A percentile compares a stretch with the other conserved stretches of the same genome.
These are phyloP conservation scores for Volucella zonaria DNA, from an alignment of 2,888 invertebrate genomes.

Conservation along the genomic window DNA sequence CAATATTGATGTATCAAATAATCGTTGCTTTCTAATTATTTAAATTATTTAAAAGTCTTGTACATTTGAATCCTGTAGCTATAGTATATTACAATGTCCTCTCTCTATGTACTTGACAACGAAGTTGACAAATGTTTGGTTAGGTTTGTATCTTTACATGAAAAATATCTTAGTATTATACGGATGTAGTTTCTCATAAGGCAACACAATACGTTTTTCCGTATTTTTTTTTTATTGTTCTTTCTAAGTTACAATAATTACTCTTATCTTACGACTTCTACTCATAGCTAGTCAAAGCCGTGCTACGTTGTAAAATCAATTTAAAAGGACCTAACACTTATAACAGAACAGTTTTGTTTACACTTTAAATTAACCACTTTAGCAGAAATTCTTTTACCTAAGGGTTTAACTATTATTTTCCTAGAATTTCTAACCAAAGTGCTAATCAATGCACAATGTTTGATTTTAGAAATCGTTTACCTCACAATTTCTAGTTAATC, in stretches of 20 bases:
- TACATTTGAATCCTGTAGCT: too few relatives aligned
- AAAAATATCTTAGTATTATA: too few relatives aligned
- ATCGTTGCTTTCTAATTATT: too few relatives aligned
- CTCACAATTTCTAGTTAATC: too few relatives aligned
- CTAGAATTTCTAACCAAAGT: conserved; percentile 6
- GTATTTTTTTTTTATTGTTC: neutral
- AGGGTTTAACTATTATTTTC: conserved; percentile 2
- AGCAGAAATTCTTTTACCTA: neutral
- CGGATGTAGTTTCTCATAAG: too few relatives aligned
- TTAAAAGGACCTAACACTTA: neutral
- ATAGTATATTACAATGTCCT: too few relatives aligned
- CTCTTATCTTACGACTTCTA: neutral
- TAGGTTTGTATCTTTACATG: too few relatives aligned
- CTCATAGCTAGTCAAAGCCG: neutral
- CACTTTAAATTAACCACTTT: neutral
- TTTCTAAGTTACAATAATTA: neutral
- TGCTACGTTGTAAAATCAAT: neutral
- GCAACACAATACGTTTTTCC: too few relatives aligned
- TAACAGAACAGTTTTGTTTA: conserved; percentile 4
- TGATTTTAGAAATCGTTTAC: neutral
- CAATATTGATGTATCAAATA: too few relatives aligned
- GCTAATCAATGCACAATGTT: conserved; percentile 19
- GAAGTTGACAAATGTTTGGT: too few relatives aligned
- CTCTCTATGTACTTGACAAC: too few relatives aligned
- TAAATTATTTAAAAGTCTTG: too few relatives aligned